Base-by-base conservation (phyloP, 2,888 invertebrate genomes). In the Thecophora atra region DNA sequence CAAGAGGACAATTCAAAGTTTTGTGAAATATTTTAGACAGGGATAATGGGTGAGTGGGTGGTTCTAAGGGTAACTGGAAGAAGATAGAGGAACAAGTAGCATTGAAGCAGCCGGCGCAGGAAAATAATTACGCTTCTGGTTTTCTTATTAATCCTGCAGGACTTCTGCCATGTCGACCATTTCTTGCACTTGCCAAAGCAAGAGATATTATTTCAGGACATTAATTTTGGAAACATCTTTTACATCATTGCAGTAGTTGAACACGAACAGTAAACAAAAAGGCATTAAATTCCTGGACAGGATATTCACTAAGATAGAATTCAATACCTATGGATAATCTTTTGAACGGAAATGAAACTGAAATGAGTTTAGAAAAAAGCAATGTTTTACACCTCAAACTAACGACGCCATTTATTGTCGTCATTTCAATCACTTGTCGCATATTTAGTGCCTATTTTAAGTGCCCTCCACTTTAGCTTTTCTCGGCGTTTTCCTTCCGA, bases 41-140 rank as follows among this genome's bases (percentile, higher is more conserved):
- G n/a, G 47, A 37, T 37, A 11, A 2, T 6, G 37, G 37, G 37
- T 6, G 37, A 8, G 7, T 8, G 37, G 37, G 37, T 37, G 37
- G 37, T 6, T 37, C 37, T 37, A 6, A 37, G 11, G 11, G n/a
- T n/a, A n/a, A n/a, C n/a, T 0, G 21, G 1, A n/a, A 6, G 54
- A 15, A 21, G 21, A 21, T 19, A 51, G 19, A 51, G n/a, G 21
- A 19, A 54, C 21, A 54, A n/a, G 19, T 19, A 54, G 11, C 54
- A 21, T 54, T 11, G 4, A 21, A 19, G n/a, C 54, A 52, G n/a
- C 7, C 17, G 17, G 19, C 13, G 37, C 63, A 63, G 63, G 52
- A 74, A 72, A 77, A 74, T 75, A 74, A 76, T 76, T 73, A 75
- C 70, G 63, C 60, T 74, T 73, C 63, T 68, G 72, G 60, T 72